phyloP scores from a whole-genome alignment of 2,797 vertebrate genomes.

The Acanthiza pusilla region DNA sequence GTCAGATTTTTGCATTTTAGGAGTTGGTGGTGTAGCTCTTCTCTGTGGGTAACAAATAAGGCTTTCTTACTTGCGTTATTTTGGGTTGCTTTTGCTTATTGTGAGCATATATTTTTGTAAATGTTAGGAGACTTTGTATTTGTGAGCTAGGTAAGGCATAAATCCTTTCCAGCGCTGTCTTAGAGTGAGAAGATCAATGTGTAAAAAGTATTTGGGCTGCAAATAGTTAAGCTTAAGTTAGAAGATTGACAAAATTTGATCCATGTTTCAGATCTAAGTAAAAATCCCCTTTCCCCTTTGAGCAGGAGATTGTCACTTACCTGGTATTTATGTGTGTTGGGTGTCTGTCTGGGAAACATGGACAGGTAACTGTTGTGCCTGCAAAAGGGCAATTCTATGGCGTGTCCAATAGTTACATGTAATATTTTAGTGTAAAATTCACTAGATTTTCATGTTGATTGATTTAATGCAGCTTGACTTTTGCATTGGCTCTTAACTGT shows the following conservation, averaged over 20 bases:
- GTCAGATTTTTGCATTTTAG: fast-evolving
- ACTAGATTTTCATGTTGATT: neutral
- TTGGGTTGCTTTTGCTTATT: neutral
- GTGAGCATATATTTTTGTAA: fast-evolving
- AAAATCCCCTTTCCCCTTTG: neutral
- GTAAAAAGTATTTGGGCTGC: neutral
- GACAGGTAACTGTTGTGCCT: neutral
- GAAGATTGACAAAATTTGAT: neutral
- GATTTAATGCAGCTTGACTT: neutral
- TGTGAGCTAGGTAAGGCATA: neutral
- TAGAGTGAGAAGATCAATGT: neutral
- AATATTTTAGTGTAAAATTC: neutral
- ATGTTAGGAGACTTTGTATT: neutral
- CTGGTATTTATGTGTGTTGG: neutral
- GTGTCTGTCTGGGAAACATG: fast-evolving
- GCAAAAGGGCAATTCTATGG: neutral
- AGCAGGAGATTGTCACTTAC: neutral
- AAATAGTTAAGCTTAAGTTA: neutral
- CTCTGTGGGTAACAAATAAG: neutral
- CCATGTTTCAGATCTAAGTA: fast-evolving
- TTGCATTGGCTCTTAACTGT: neutral
- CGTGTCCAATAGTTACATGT: fast-evolving
- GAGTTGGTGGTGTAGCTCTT: fast-evolving
- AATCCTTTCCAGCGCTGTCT: neutral
- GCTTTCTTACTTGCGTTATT: neutral